Base-by-base conservation (phyloP, 2,797 vertebrate genomes). In the Onychomys leucogaster region DNA sequence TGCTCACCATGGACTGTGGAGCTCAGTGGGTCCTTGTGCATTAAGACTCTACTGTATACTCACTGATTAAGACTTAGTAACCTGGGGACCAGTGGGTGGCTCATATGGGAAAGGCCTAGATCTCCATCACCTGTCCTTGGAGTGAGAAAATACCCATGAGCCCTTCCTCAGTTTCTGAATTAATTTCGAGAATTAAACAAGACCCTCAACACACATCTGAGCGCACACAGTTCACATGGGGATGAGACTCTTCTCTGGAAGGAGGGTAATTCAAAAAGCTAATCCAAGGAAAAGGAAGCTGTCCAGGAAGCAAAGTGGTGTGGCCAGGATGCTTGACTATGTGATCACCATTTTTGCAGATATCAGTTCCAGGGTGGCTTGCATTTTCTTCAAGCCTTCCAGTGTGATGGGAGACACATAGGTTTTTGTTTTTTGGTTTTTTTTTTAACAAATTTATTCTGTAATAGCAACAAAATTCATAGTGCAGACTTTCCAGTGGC, bases 361-460 rank as follows among this genome's bases (percentile, higher is more conserved):
- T 76, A 80, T 37, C 67, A 29, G 43, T 93, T 90, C 69, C 34
- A 55, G 55, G 84, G 90, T 80, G 57, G 21, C 90, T 92, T 91
- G 78, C 37, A 75, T 92, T 94, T 89, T 92, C 16, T 78, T 94
- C 49, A 96, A 90, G 59, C 55, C 69, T 96, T 95, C 57, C 89
- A 52, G 7, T 94, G 16, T 65, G n/a, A 43, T 92, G 75, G 63
- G 61, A 85, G 23, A 71, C 52, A 89, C 52, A 86, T 8, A 17
- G 29, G 43, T 0, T 5, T 29, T 75, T 4, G 9, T 8, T 49
- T 10, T 52, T 52, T n/a, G n/a, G n/a, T 52, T 52, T 52, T 52
- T 85, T 91, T 61, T 61, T 67, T 2, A n/a, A 57, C 41, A 55
- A 8, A 80, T 86, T 71, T 92, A 89, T 85, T 63, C 37, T 91